A percentile compares a stretch with the other conserved stretches of the same genome.
phyloP scores from a whole-genome alignment of 23 tunicate species.

The Trididemnum miniatum region DNA sequence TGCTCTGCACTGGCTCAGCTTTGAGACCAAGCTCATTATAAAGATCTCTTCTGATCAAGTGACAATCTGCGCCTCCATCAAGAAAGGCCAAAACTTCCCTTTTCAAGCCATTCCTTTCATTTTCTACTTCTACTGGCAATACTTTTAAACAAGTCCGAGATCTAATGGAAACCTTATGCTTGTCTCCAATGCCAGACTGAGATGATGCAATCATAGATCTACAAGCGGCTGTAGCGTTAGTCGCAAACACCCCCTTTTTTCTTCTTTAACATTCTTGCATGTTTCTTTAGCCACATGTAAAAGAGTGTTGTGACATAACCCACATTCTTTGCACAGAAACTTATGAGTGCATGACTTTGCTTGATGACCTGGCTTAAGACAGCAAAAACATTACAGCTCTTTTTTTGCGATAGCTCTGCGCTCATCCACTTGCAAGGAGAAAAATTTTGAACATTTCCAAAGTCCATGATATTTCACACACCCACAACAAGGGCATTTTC shows the following conservation, averaged over 20 bases:
- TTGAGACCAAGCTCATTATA: background rate
- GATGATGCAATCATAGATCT: no score
- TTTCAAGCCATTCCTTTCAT: background rate
- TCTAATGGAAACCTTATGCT: background rate
- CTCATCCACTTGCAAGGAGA: no score
- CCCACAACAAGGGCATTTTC: no score
- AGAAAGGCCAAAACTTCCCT: background rate
- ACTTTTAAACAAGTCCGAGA: background rate
- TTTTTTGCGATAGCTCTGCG: no score
- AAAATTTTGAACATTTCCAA: no score
- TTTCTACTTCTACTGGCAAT: background rate
- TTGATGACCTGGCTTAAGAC: no score
- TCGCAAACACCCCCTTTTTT: no score
- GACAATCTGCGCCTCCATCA: background rate
- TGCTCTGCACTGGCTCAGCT: background rate
- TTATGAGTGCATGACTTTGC: no score
- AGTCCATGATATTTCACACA: no score
- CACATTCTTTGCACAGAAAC: background rate
- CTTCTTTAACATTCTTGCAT: no score
- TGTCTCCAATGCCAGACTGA: background rate
- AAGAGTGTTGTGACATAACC: background rate
- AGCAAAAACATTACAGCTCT: no score
- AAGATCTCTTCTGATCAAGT: background rate
- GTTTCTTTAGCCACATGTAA: background rate
- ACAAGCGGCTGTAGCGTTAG: no score